Percentiles rank a stretch among this genome's conserved stretches.
Evolutionary conservation across 2,113 vertebrate genomes (phyloP).

Genomic region (Rhinopomastus cyanomelas): DNA sequence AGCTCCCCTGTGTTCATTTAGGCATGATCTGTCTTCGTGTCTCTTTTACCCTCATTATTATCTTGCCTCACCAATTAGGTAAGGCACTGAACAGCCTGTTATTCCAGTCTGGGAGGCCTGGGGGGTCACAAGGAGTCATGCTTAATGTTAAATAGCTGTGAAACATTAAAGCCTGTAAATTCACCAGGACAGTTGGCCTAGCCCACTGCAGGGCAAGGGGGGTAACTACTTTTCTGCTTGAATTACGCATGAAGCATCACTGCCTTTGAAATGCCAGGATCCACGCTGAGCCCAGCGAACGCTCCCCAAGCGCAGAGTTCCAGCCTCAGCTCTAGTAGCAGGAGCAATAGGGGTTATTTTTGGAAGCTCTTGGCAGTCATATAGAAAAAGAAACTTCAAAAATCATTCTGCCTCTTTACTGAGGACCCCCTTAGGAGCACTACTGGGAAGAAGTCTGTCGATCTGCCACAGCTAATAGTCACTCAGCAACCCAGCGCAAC

Average conservation of each 20-base stretch:
- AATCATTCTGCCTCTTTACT: constrained; percentile 3
- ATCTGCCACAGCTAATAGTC: constrained; percentile 34
- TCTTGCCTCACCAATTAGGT: neutral
- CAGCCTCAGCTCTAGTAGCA: constrained; percentile 13
- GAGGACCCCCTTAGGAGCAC: constrained; percentile 31
- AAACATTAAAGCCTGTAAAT: neutral
- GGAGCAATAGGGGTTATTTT: constrained; percentile 11
- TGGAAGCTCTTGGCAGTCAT: constrained; percentile 22
- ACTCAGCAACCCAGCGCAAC: neutral
- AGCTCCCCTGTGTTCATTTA: constrained; percentile 51
- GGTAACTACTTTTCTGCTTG: neutral
- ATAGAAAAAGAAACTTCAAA: constrained; percentile 16
- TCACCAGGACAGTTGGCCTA: neutral
- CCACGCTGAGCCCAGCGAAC: neutral
- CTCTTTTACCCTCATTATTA: constrained; percentile 52
- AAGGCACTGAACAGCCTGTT: neutral
- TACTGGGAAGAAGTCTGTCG: constrained; percentile 35
- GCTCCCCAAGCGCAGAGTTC: neutral
- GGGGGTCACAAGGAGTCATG: constrained; percentile 31
- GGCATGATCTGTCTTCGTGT: constrained; percentile 17
- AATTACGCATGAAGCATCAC: neutral
- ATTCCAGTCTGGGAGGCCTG: constrained; percentile 30
- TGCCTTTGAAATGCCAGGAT: constrained; percentile 34
- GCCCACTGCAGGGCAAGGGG: constrained; percentile 5
- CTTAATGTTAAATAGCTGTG: constrained; percentile 35